Conservation (phyloP, 2,888 invertebrate genomes). For the Chymomyza amoena region DNA sequence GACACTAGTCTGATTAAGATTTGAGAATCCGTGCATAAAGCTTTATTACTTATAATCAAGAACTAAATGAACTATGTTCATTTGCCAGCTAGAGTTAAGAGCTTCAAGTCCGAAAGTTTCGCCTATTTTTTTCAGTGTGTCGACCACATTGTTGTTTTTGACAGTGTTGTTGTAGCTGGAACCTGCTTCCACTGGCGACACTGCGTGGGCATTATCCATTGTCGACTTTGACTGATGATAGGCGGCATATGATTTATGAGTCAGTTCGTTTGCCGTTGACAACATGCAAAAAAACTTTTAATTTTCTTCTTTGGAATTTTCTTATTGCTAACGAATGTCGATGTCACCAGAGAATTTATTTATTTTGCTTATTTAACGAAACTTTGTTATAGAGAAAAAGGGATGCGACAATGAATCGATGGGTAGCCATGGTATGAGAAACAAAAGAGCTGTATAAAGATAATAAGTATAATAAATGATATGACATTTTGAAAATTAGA, state of each 20-base stretch:
- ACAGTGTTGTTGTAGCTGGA: not conserved
- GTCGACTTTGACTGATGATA: constrained; percentile 44
- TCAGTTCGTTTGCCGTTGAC: not conserved
- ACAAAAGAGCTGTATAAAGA: not conserved
- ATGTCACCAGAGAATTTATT: constrained; percentile 25
- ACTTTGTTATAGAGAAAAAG: not conserved
- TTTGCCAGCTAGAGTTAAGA: too few species aligned
- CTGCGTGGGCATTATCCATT: not conserved
- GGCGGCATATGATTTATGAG: constrained; percentile 42
- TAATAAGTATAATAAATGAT: not conserved
- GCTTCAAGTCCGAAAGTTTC: not conserved
- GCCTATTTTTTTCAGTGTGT: not conserved
- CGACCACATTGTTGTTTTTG: not conserved
- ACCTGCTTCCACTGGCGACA: not conserved
- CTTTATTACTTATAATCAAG: too few species aligned
- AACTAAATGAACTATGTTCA: too few species aligned
- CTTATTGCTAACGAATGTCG: constrained; percentile 9
- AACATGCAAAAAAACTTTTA: constrained; percentile 12
- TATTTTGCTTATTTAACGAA: constrained; percentile 15
- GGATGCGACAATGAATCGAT: not conserved
- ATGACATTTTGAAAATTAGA: not conserved
- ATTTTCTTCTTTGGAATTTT: constrained; percentile 14
- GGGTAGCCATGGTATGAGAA: not conserved
- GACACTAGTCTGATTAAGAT: too few species aligned
- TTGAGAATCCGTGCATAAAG: too few species aligned